Evolutionary conservation across 2,888 invertebrate species (phyloP).

Genomic region (Morpho deidamia): DNA sequence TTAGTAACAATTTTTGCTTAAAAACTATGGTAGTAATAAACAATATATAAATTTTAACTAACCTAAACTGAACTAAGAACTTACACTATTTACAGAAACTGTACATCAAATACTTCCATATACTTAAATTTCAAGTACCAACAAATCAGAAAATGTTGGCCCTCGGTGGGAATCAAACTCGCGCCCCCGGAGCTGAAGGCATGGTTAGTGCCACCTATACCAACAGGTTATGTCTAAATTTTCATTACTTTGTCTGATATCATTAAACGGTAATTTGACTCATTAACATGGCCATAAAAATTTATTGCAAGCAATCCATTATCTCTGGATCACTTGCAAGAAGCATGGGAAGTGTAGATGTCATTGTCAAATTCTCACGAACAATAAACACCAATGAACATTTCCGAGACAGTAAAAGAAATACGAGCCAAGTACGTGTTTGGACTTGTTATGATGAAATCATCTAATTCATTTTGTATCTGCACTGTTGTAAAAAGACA

Average conservation of each 20-base stretch:
- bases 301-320: not conserved
- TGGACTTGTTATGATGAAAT: conserved; percentile 19
- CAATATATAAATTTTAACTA: no score
- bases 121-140: no score
- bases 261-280: not conserved
- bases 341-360: not conserved
- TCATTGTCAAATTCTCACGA: not conserved
- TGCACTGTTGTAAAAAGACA: conserved; percentile 25
- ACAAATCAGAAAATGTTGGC: no score
- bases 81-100: no score
- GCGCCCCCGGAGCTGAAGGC: no score
- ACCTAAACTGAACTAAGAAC: no score
- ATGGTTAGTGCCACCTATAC: no score
- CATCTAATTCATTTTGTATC: conserved; percentile 13
- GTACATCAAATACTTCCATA: no score
- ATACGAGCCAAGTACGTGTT: conserved; percentile 14
- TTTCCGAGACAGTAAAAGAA: not conserved
- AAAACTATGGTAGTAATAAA: no score
- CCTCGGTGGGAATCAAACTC: no score
- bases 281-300: not conserved
- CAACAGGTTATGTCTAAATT: no score
- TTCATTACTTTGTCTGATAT: not conserved
- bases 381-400: not conserved
- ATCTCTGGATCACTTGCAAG: not conserved
- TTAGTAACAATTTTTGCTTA: no score